Conservation (phyloP, 2,888 invertebrate genomes). For the Drosophila recens region DNA sequence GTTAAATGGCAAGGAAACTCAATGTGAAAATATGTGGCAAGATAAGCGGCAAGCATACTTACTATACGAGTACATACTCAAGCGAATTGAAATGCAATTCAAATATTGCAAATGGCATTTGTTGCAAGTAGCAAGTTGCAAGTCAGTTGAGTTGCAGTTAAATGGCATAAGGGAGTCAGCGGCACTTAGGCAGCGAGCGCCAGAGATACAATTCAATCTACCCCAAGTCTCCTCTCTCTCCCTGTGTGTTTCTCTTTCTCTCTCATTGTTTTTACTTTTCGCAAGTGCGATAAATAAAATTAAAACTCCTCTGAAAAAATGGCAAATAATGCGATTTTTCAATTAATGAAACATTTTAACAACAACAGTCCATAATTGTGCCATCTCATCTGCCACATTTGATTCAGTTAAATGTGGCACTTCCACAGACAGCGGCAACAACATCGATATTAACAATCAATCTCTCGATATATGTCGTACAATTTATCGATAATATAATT, state of each 20-base stretch:
- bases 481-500: constrained; percentile 18
- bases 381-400: constrained; percentile 15
- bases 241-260: background rate
- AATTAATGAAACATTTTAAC: constrained; percentile 41
- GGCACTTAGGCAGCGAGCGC: constrained; percentile 10
- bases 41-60: constrained; percentile 26
- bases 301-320: constrained; percentile 23
- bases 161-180: background rate
- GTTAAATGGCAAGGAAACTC: constrained; percentile 32
- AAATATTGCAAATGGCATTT: constrained; percentile 74
- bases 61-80: constrained; percentile 29
- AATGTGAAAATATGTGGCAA: constrained; percentile 24
- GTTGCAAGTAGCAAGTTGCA: constrained; percentile 40
- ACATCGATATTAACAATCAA: constrained; percentile 12
- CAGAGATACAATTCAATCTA: constrained; percentile 3
- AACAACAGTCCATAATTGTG: constrained; percentile 4
- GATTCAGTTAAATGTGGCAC: constrained; percentile 10
- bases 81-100: constrained; percentile 70
- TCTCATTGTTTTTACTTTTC: background rate
- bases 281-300: constrained; percentile 24
- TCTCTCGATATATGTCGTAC: constrained; percentile 3
- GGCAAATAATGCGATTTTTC: constrained; percentile 41
- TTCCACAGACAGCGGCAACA: constrained; percentile 4
- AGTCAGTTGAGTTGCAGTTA: constrained; percentile 13
- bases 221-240: background rate